Evolutionary conservation across 2,113 vertebrate species (phyloP).

Genomic region (Erythrocercus mccallii): DNA sequence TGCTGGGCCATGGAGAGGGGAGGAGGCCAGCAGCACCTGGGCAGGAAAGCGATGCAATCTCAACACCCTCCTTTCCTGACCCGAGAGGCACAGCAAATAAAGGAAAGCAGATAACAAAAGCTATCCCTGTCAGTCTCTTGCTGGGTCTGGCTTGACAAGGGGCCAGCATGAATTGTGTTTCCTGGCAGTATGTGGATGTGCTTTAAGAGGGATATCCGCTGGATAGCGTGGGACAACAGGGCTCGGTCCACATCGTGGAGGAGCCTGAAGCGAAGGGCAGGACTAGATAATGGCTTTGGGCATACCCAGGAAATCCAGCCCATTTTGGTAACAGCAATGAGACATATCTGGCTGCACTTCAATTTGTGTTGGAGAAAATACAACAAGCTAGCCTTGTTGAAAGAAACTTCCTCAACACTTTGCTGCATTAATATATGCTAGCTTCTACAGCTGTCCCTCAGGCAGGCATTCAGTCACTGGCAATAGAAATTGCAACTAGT

Average conservation of each 20-base stretch:
- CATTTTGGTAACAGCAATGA: neutral
- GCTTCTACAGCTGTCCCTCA: neutral
- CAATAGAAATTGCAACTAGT: neutral
- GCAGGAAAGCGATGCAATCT: constrained; percentile 21
- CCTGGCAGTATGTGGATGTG: neutral
- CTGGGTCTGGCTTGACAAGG: neutral
- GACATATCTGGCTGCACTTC: neutral
- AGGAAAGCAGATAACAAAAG: neutral
- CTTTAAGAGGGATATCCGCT: constrained; percentile 3
- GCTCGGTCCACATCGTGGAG: fast-evolving
- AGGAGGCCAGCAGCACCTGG: neutral
- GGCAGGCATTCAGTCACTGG: neutral
- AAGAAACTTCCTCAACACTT: neutral
- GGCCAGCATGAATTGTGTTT: neutral
- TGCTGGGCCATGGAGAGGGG: neutral
- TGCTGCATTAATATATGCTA: neutral
- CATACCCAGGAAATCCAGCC: neutral
- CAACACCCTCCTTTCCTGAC: neutral
- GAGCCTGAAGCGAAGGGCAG: fast-evolving
- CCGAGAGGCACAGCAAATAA: neutral
- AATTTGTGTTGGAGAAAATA: neutral
- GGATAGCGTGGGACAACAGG: neutral
- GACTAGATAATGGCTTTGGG: neutral
- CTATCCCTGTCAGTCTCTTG: fast-evolving
- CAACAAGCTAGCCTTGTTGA: neutral